These are phyloP conservation scores for Ptilorrhoa leucosticta DNA, from an alignment of 2,113 vertebrate species.

Conservation along the genomic window DNA sequence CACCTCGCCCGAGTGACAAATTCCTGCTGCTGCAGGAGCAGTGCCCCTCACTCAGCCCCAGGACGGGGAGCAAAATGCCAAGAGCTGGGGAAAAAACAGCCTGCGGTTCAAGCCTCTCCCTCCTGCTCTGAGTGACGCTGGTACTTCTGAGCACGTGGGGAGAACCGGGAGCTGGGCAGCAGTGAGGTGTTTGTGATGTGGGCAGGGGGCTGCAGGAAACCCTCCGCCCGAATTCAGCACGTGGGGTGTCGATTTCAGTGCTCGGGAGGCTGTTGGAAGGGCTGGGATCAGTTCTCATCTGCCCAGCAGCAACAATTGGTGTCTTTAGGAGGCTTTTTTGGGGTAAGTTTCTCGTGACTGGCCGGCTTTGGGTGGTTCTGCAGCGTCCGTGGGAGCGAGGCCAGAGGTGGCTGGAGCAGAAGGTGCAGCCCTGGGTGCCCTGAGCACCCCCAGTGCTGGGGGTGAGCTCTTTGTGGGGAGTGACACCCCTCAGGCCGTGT, in stretches of 20 bases:
- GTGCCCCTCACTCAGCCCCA: background rate
- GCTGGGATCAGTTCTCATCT: background rate
- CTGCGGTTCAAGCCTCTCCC: background rate
- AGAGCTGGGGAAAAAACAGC: background rate
- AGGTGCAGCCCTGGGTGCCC: background rate
- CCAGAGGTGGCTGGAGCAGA: background rate
- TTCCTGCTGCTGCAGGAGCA: background rate
- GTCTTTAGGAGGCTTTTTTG: rapidly evolving
- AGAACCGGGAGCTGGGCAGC: background rate
- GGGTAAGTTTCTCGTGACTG: rapidly evolving
- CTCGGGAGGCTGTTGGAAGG: background rate
- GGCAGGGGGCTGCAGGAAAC: background rate
- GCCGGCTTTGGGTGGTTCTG: background rate
- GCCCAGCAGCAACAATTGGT: rapidly evolving
- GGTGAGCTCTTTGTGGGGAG: background rate
- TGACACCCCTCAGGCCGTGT: rapidly evolving
- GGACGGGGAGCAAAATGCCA: background rate
- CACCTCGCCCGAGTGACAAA: rapidly evolving
- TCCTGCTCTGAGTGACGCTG: background rate
- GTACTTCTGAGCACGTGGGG: rapidly evolving
- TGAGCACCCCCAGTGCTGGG: background rate
- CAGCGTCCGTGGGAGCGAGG: rapidly evolving
- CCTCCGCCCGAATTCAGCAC: rapidly evolving
- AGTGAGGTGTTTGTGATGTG: background rate
- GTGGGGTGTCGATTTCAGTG: rapidly evolving